Evolutionary conservation across 35 echinoderm and acorn worm species (phyloP).

Genomic region (Diadema setosum): DNA sequence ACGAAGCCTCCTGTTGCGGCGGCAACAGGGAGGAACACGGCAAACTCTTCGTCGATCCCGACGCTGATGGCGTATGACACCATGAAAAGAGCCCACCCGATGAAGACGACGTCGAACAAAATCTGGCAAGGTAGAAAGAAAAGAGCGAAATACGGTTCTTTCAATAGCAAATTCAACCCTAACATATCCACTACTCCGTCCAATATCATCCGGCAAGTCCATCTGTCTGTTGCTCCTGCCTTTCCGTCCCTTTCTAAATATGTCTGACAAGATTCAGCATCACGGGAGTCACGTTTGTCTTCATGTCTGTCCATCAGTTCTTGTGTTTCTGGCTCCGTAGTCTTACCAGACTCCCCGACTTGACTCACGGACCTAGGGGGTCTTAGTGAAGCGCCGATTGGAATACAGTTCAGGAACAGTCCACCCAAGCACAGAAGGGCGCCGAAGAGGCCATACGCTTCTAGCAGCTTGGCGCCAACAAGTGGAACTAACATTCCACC

Average conservation of each 20-base stretch:
- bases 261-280: neutral
- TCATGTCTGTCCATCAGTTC: neutral
- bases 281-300: neutral
- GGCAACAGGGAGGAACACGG: neutral
- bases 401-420: slow-evolving; percentile 1
- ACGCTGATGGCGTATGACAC: neutral
- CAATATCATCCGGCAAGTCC: neutral
- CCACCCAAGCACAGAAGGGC: neutral
- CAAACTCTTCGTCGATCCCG: neutral
- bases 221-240: neutral
- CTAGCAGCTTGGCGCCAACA: neutral
- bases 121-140: slow-evolving; percentile 4
- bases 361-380: neutral
- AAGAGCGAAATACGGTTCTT: neutral
- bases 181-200: too few species aligned
- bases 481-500: neutral
- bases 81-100: slow-evolving; percentile 5
- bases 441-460: neutral
- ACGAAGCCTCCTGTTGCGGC: neutral
- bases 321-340: neutral
- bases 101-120: neutral
- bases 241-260: neutral
- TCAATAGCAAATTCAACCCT: too few species aligned
- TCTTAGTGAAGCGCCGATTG: neutral
- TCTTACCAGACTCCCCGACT: too few species aligned